Percentiles rank a stretch among this genome's conserved stretches.
These are phyloP conservation scores for Sinocyclocheilus anshuiensis DNA, from an alignment of 2,113 vertebrate species.

Conservation along the genomic window DNA sequence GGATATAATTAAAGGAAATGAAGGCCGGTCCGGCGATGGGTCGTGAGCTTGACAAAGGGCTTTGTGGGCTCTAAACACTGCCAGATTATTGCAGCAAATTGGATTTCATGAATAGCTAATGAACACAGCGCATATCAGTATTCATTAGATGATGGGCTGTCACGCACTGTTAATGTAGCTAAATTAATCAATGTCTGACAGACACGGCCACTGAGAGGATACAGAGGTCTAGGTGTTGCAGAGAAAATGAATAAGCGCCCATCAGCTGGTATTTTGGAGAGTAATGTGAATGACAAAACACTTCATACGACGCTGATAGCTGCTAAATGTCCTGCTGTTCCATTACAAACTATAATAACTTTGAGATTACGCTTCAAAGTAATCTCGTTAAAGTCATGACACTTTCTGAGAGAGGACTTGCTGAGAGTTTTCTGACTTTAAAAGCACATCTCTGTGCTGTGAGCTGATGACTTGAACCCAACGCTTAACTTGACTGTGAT, in stretches of 20 bases:
- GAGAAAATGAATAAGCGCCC: not conserved
- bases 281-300: slow-evolving; percentile 31
- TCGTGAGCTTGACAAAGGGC: slow-evolving; percentile 45
- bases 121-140: slow-evolving; percentile 37
- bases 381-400: slow-evolving; percentile 29
- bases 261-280: not conserved
- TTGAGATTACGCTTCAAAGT: slow-evolving; percentile 12
- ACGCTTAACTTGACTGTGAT: not conserved
- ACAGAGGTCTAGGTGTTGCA: not conserved
- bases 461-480: not conserved
- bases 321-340: slow-evolving; percentile 31
- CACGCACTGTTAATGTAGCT: slow-evolving; percentile 14
- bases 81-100: slow-evolving; percentile 53
- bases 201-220: slow-evolving; percentile 16
- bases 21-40: slow-evolving; percentile 22
- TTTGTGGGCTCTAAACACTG: slow-evolving; percentile 37
- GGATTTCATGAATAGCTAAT: slow-evolving; percentile 54
- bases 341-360: slow-evolving; percentile 27
- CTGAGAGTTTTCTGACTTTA: slow-evolving; percentile 1
- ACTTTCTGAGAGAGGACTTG: not conserved
- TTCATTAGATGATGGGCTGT: slow-evolving; percentile 41
- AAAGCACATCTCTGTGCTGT: slow-evolving; percentile 5
- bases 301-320: slow-evolving; percentile 24
- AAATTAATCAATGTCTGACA: not conserved
- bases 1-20: slow-evolving; percentile 46